Conservation (phyloP, 2,888 invertebrate species). For the Rhimphoctona megacephalus region DNA sequence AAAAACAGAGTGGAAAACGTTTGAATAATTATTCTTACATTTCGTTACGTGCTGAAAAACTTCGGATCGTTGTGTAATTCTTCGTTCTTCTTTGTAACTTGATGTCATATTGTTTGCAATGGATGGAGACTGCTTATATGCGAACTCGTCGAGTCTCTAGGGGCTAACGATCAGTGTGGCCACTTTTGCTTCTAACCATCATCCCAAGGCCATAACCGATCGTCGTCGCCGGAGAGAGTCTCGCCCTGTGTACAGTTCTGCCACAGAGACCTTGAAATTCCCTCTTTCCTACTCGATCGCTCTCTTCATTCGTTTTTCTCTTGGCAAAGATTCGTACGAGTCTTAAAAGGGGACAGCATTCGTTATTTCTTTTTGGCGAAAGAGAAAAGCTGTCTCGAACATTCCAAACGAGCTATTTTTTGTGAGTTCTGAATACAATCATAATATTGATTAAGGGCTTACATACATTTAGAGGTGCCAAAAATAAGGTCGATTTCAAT, state of each 20-base stretch:
- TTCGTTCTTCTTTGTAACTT: constrained; percentile 6
- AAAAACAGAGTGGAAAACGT: background rate
- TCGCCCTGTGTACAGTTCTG: constrained; percentile 42
- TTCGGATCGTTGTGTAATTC: background rate
- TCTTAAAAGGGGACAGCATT: constrained; percentile 10
- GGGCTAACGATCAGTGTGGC: constrained; percentile 29
- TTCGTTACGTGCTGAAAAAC: background rate
- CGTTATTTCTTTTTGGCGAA: background rate
- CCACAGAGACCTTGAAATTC: constrained; percentile 60
- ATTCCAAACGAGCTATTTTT: background rate
- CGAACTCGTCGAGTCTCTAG: constrained; percentile 21
- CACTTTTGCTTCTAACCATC: constrained; percentile 42
- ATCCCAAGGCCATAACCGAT: constrained; percentile 58
- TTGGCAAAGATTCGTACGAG: constrained; percentile 28
- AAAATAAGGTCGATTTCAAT: too few relatives aligned
- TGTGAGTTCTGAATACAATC: background rate
- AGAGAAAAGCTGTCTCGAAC: background rate
- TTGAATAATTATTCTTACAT: background rate
- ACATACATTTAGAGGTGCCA: too few relatives aligned
- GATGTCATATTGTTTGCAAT: background rate
- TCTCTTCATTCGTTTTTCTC: constrained; percentile 32
- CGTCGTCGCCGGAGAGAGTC: constrained; percentile 40
- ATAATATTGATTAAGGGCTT: background rate
- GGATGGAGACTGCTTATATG: constrained; percentile 27
- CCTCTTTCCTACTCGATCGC: constrained; percentile 19